Base-by-base conservation (phyloP, 2,888 invertebrate genomes). In the Protonemura montana region DNA sequence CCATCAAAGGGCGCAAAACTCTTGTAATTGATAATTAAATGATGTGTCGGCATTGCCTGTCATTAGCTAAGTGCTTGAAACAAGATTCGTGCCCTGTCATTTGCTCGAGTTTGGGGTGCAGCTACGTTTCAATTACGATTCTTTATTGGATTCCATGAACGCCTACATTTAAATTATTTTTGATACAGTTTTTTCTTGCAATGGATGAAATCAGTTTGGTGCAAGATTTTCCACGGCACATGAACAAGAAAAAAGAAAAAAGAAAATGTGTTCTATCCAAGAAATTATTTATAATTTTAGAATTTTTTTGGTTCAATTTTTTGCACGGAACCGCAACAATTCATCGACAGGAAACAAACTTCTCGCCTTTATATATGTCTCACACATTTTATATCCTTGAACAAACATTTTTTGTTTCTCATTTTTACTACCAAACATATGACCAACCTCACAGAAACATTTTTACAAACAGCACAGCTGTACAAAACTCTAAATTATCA, bases 31-130 rank as follows among this genome's bases (percentile, higher is more conserved):
- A 28, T 28, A 81, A 81, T 29, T 81, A 81, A 81, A 81, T 81
- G 81, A 30, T 81, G 29, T 81, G 28, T 29, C n/a, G 5, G 28
- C 29, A 30, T 81, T 27, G 42, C 29, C 84, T 84, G 84, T 84
- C 84, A 84, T 84, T 84, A 76, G 76, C 84, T 76, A 84, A 84
- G 84, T 84, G 76, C 30, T 30, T 59, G 59, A 59, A 16, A 21
- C 59, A 1, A 3, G 13, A 59, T 59, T 3, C 59, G 7, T 13
- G 59, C 59, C 21, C 59, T 59, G 59, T 59, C 59, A 59, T 59
- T 21, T 21, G 7, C 59, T 59, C 21, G 3, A 59, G 59, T 10
- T 21, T 16, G 59, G 59, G 59, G 59, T 10, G 59, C 59, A 21
- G 21, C 21, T 59, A 10, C 13, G 59, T 59, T 59, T 13, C 59